Conservation (phyloP, 2,797 vertebrate species). For the Hyperoplus immaculatus region DNA sequence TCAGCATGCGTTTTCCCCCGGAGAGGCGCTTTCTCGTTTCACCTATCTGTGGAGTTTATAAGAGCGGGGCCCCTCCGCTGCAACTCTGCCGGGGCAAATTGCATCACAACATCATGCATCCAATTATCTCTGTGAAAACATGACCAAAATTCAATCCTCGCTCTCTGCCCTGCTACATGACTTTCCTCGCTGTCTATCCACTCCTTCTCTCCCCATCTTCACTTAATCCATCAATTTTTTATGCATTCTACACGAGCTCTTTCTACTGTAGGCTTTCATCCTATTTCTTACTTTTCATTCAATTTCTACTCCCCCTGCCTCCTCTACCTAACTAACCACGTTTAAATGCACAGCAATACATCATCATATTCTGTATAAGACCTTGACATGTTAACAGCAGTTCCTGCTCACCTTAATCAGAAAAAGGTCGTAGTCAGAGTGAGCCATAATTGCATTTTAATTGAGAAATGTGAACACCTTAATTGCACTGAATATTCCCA, state of each 20-base stretch:
- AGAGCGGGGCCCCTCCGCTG: not conserved
- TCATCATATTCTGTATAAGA: too few species aligned
- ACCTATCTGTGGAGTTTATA: conserved; percentile 31
- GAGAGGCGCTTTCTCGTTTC: conserved; percentile 21
- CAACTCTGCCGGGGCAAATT: conserved; percentile 18
- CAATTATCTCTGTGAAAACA: conserved; percentile 46
- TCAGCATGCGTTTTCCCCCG: conserved; percentile 24
- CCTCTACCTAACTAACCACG: too few species aligned
- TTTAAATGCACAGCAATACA: too few species aligned
- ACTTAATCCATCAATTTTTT: not conserved
- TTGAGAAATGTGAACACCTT: too few species aligned
- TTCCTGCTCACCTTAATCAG: too few species aligned
- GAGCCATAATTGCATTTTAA: too few species aligned
- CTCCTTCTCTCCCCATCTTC: not conserved
- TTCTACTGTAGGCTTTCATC: not conserved
- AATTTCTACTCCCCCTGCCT: too few species aligned
- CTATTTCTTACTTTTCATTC: not conserved
- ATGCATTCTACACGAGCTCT: not conserved
- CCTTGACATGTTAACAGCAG: too few species aligned
- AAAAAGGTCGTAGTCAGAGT: too few species aligned
- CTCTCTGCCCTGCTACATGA: not conserved
- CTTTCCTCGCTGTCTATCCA: conserved; percentile 4
- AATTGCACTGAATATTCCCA: too few species aligned
- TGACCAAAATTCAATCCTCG: conserved; percentile 34
- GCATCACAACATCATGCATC: conserved; percentile 53